These are phyloP conservation scores for Platalea minor DNA, from an alignment of 2,797 vertebrate genomes.

Conservation along the genomic window DNA sequence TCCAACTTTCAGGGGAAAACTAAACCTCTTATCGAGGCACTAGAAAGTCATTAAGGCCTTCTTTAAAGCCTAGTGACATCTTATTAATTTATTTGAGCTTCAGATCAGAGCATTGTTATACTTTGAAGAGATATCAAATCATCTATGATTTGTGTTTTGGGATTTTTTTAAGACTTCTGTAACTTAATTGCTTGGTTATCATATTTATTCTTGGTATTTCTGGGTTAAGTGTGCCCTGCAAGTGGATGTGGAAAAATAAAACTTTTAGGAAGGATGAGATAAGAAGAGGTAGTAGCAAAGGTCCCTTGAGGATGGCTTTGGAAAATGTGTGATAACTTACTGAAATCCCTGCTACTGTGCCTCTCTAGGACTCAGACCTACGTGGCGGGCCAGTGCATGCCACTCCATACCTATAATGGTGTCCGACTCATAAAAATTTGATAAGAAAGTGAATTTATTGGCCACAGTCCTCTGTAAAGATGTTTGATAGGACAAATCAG, in stretches of 20 bases:
- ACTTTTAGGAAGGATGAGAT: not conserved
- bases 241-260: not conserved
- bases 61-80: not conserved
- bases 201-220: not conserved
- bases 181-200: not conserved
- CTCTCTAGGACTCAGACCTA: not conserved
- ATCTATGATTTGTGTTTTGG: not conserved
- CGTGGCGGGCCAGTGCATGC: rapidly evolving
- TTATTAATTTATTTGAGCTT: not conserved
- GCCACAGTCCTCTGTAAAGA: not conserved
- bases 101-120: not conserved
- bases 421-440: not conserved
- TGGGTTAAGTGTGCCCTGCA: constrained; percentile 6
- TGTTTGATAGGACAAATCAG: not conserved
- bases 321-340: not conserved
- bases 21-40: not conserved
- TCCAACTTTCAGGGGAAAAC: not conserved
- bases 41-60: not conserved
- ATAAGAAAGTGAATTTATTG: not conserved
- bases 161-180: not conserved
- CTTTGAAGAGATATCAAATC: constrained; percentile 22
- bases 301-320: not conserved
- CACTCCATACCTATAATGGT: not conserved
- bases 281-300: not conserved
- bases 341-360: not conserved